Percentiles rank a stretch among this genome's conserved stretches.
These are phyloP conservation scores for Cynaeus angustus DNA, from an alignment of 2,888 invertebrate species.

Conservation along the genomic window DNA sequence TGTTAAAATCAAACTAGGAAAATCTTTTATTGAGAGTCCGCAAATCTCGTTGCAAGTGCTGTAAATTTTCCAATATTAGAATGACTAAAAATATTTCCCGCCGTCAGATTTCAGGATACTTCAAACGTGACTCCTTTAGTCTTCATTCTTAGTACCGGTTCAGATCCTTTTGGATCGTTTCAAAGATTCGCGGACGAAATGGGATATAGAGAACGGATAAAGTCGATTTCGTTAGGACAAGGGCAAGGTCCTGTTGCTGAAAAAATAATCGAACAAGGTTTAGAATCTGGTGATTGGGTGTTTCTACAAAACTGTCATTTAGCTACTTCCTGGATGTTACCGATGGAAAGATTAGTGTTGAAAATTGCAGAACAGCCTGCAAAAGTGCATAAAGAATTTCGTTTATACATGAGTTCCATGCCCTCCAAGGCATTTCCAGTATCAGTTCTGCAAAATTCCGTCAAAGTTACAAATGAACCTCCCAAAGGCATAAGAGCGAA, in stretches of 20 bases:
- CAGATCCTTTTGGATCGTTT: constrained; percentile 90
- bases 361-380: constrained; percentile 80
- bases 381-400: constrained; percentile 81
- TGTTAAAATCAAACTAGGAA: constrained; percentile 84
- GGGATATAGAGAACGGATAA: constrained; percentile 80
- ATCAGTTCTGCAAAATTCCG: constrained; percentile 92
- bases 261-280: constrained; percentile 82
- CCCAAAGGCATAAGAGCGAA: constrained; percentile 94
- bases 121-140: constrained; percentile 84
- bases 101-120: constrained; percentile 81
- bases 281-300: constrained; percentile 88
- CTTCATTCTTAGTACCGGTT: constrained; percentile 91
- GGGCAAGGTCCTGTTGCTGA: constrained; percentile 94
- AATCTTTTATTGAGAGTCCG: constrained; percentile 88
- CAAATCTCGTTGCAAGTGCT: constrained; percentile 80
- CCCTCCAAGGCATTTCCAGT: constrained; percentile 91
- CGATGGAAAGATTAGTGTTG: constrained; percentile 85
- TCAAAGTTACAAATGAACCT: constrained; percentile 96
- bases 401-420: constrained; percentile 92
- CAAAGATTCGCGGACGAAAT: constrained; percentile 86
- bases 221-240: constrained; percentile 91
- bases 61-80: constrained; percentile 69
- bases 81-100: constrained; percentile 50
- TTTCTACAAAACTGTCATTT: constrained; percentile 95
- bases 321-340: constrained; percentile 94